Evolutionary conservation across 2,113 vertebrate genomes (phyloP), one percentile per base, ranked within the genome.

Genomic region (Pangasianodon hypophthalmus): DNA sequence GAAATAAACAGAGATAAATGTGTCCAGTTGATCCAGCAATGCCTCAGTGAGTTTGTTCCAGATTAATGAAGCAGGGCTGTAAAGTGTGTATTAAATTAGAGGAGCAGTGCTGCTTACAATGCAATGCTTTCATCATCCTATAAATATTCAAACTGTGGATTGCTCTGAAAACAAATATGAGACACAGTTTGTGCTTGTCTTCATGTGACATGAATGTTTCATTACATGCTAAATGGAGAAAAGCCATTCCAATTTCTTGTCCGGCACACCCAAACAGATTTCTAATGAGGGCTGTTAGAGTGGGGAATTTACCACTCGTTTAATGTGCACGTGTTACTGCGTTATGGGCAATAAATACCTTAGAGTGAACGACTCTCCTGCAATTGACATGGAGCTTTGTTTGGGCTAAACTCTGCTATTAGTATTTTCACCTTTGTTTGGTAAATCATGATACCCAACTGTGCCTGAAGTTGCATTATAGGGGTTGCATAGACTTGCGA

Each of bases 121-220:
- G 89, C 90, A 92, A 80, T 84, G 89, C 80, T 92, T 94, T 94
- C 91, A 92, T 88, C 69, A 52, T 91, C 92, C 92, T 93, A 93
- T 93, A 94, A 94, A 95, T 96, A 94, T 95, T 94, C 90, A 92
- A 89, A 91, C 84, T 93, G 86, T 84, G 85, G 86, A 93, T 89
- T 56, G 44, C 81, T 91, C 84, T 26, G 67, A 91, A 93, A 94
- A 95, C 91, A 94, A 95, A 94, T 92, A 91, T 16, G 60, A 90
- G 90, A 92, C 92, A 91, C 91, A 87, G 85, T 91, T 85, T 92
- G 91, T 88, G 80, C 87, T 92, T 93, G 90, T 93, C 92, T 90
- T 91, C 88, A 85, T 91, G 90, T 94, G 91, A 94, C 93, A 94
- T 92, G 81, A 93, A 94, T 93, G 84, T 94, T 95, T 94, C 92